Evolutionary conservation across 2,113 vertebrate species (phyloP), one percentile per base, ranked within the genome.

Genomic region (Grallaria varia): DNA sequence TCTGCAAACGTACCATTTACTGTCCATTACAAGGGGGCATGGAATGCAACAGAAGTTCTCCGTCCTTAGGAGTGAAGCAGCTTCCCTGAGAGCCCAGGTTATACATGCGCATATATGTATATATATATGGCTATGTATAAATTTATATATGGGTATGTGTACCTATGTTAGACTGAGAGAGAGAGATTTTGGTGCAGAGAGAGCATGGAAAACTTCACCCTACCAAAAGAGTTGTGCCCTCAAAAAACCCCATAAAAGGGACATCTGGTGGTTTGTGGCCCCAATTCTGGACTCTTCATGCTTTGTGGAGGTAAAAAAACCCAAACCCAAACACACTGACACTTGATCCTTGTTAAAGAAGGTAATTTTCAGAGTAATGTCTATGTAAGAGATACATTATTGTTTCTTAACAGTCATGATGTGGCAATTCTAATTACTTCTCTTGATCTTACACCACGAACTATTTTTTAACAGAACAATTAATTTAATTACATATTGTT

Each of bases 341-440:
- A 63, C 12, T 60, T 10, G 8, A 89, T 82, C 20, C 79, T 17
- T 39, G 22, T 87, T 91, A 58, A 91, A 82, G 14, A 47, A 79
- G 40, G 5, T 19, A 78, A 68, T 79, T 84, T 89, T 45, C 66
- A 95, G 56, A 92, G 88, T 78, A 55, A 66, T 33, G 52, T n/a
- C 60, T 74, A 2, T 71, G 50, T 55, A 47, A 83, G 45, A 53
- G n/a, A 77, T 55, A 53, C 1, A 5, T 79, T 93, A 90, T 67
- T 93, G 20, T 68, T 84, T 68, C 60, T 81, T 89, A 85, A 86
- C 52, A 84, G 55, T 31, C 81, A 80, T 75, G 40, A 40, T 84
- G 68, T 78, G 56, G 83, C 88, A 92, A 78, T 68, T 90, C 90
- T 78, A 94, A 86, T 96, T 94, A 83, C 81, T 86, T 91, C n/a